phyloP scores from a whole-genome alignment of 2,888 invertebrate species.

The Callyntrura guangdongensis region DNA sequence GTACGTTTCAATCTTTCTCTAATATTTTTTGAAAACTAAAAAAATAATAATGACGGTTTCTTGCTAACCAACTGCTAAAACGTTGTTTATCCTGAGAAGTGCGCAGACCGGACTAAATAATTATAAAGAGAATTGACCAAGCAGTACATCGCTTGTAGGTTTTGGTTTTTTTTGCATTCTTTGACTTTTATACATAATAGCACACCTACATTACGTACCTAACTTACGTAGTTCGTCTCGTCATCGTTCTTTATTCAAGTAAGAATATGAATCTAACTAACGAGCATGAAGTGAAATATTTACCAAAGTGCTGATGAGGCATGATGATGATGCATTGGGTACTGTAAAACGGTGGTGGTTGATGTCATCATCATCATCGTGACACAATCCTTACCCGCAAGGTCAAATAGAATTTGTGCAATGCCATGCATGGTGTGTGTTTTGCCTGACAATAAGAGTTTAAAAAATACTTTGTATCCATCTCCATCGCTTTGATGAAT shows the following conservation, averaged over 20 bases:
- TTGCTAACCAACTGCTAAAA: background rate
- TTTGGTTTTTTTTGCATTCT: conserved; percentile 5
- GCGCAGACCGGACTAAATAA: background rate
- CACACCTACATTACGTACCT: background rate
- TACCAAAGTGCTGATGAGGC: conserved; percentile 35
- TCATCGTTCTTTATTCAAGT: background rate
- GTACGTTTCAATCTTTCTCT: no score
- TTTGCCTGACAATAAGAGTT: conserved; percentile 45
- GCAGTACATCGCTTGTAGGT: background rate
- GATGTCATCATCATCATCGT: conserved; percentile 73
- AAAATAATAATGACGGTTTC: background rate
- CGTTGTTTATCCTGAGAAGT: background rate
- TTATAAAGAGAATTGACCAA: background rate
- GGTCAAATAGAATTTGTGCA: conserved; percentile 64
- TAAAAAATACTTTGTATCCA: conserved; percentile 14
- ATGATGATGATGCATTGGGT: conserved; percentile 40
- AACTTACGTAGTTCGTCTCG: background rate
- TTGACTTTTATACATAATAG: background rate
- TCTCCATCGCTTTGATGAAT: conserved; percentile 7
- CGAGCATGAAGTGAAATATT: conserved; percentile 17
- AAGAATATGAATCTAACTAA: background rate
- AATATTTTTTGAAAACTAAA: background rate
- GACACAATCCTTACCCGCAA: conserved; percentile 76
- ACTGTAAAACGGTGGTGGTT: conserved; percentile 47
- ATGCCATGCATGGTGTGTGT: background rate